These are phyloP conservation scores for Harpagifer antarcticus DNA, from an alignment of 2,797 vertebrate genomes.

Conservation along the genomic window DNA sequence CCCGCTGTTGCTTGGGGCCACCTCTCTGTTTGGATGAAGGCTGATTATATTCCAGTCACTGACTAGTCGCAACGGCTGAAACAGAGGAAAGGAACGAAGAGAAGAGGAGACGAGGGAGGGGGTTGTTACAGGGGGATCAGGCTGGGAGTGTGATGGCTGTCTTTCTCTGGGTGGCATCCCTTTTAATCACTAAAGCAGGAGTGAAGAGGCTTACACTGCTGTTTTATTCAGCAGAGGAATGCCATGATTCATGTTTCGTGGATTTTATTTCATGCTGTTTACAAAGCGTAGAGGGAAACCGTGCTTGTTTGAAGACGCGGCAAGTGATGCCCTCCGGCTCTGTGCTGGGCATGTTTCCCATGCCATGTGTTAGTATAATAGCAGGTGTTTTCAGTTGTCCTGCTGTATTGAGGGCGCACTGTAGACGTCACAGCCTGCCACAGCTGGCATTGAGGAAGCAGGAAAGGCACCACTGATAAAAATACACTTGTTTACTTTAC, in stretches of 20 bases:
- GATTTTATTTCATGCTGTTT: constrained; percentile 57
- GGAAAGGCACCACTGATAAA: not conserved
- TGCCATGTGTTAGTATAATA: constrained; percentile 28
- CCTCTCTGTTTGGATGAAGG: constrained; percentile 65
- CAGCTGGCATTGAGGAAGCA: constrained; percentile 1
- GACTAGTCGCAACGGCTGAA: constrained; percentile 52
- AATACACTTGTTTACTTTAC: not conserved
- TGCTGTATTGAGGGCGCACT: constrained; percentile 20
- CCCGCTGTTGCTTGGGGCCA: constrained; percentile 69
- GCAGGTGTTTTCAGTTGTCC: constrained; percentile 61
- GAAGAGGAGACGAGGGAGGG: constrained; percentile 36
- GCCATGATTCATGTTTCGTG: constrained; percentile 47
- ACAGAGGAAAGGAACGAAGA: constrained; percentile 56
- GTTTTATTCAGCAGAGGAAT: constrained; percentile 42
- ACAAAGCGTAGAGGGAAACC: constrained; percentile 45
- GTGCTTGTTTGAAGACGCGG: constrained; percentile 41
- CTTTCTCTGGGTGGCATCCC: constrained; percentile 56
- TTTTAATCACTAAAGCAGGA: constrained; percentile 63
- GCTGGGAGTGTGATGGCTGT: constrained; percentile 48
- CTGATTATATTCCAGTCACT: constrained; percentile 82
- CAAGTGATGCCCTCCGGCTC: constrained; percentile 49
- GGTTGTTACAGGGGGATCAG: constrained; percentile 42
- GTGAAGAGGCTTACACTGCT: constrained; percentile 41
- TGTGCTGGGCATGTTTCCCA: constrained; percentile 47
- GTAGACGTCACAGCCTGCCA: constrained; percentile 27